Evolutionary conservation across 2,888 invertebrate species (phyloP), one percentile per base, ranked within the genome.

Genomic region (Thelaira solivaga): DNA sequence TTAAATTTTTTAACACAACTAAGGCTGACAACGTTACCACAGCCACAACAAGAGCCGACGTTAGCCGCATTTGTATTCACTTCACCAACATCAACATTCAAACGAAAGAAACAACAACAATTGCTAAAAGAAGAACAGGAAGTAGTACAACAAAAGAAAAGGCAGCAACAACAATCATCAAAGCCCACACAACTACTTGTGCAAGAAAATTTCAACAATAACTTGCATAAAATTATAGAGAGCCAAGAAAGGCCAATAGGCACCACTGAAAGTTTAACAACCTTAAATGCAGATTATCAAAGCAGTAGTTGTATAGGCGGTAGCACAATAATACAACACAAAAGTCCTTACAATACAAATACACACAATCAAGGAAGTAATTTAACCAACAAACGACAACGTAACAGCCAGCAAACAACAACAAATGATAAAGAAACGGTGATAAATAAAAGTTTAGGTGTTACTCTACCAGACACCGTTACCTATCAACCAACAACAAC

Each of bases 71-170:
- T 81, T 77, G 75, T 76, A 43, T 82, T 82, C 59, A 81, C 80
- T 31, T 80, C 82, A 20, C 78, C 82, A 8, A 82, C 83, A 29
- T 69, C 82, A 43, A 83, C 82, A 20, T 82, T 82, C 62, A 80
- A 79, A 69, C 77, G 80, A 16, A 82, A 81, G 64, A 81, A 84
- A 45, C 84, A 84, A 49, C 83, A 83, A 31, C 80, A 80, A 47
- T 29, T 78, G 59, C 13, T 73, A 18, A 74, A 51, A 41, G 73
- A 78, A 65, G 78, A 82, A 53, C 75, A 69, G 76, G 73, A 81
- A 74, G 80, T 81, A 4, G 65, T 57, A 45, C 64, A 76, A 22
- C 80, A 80, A 31, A 74, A 78, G 49, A 47, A 67, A 29, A 26
- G 67, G 29, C 68, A 72, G 51, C 49, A 80, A 73, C 72, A 80